Evolutionary conservation across 2,113 vertebrate species (phyloP).

Genomic region (Hemiscyllium ocellatum): DNA sequence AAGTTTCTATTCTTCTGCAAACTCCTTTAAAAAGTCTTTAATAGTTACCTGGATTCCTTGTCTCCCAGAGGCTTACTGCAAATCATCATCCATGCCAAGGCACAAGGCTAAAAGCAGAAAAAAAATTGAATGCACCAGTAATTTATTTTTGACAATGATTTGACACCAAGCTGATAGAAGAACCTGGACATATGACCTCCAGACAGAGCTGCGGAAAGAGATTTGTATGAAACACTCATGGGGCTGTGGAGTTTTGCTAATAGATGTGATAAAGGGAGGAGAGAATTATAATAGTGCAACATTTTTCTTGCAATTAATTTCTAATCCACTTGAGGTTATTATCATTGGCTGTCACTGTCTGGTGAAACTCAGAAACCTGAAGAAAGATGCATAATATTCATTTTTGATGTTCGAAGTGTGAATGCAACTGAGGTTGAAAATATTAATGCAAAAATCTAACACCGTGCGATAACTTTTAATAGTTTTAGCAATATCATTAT

Average conservation of each 20-base stretch:
- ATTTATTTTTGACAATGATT: conserved; percentile 59
- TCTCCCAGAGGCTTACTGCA: conserved; percentile 48
- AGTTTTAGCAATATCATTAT: conserved; percentile 45
- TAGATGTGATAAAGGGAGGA: conserved; percentile 54
- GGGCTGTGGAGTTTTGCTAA: conserved; percentile 60
- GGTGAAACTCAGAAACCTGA: conserved; percentile 46
- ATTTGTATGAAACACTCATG: conserved; percentile 56
- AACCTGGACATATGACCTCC: conserved; percentile 54
- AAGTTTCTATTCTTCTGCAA: conserved; percentile 44
- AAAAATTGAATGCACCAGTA: conserved; percentile 49
- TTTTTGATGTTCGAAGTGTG: background rate
- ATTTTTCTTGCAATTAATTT: conserved; percentile 68
- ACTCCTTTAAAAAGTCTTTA: conserved; percentile 44
- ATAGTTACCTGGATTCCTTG: conserved; percentile 44
- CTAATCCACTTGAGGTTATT: conserved; percentile 60
- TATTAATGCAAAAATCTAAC: background rate
- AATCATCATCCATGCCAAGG: conserved; percentile 50
- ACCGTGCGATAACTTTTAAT: conserved; percentile 42
- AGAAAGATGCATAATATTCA: background rate
- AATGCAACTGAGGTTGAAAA: background rate
- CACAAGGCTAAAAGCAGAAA: conserved; percentile 44
- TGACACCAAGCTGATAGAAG: conserved; percentile 61
- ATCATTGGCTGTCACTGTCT: conserved; percentile 57
- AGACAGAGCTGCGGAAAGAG: conserved; percentile 50
- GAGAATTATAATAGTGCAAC: conserved; percentile 55